These are phyloP conservation scores for Antidorcas marsupialis DNA, from an alignment of 2,113 vertebrate species.

Conservation along the genomic window DNA sequence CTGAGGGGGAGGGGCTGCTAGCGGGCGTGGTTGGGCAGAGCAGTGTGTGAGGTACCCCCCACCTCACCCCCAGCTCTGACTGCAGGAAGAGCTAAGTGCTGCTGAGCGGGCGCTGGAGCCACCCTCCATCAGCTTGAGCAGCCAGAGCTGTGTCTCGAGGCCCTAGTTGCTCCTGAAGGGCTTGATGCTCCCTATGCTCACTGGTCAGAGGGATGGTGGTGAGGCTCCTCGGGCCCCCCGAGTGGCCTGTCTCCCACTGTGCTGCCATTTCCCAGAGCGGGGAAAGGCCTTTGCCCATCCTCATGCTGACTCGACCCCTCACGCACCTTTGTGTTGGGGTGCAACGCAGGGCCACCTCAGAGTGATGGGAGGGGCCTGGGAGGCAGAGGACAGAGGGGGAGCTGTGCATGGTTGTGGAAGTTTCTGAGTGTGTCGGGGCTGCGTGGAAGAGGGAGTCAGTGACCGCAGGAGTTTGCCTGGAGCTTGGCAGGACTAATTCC, in stretches of 20 bases:
- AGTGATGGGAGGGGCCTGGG: background rate
- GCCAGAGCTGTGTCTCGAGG: background rate
- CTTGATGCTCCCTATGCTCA: background rate
- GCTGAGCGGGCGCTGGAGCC: too few relatives aligned
- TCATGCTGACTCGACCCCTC: background rate
- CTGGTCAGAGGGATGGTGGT: background rate
- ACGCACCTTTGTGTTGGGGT: background rate
- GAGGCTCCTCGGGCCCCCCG: accelerated
- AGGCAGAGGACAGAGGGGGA: background rate
- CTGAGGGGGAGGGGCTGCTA: background rate
- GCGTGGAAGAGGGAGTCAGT: background rate
- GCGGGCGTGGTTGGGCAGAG: background rate
- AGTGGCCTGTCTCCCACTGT: background rate
- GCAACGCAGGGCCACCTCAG: background rate
- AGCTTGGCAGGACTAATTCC: background rate
- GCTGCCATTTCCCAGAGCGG: background rate
- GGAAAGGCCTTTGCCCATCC: background rate
- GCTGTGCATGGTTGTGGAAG: accelerated
- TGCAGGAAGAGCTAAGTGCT: background rate
- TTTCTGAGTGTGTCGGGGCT: background rate
- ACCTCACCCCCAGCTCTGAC: background rate
- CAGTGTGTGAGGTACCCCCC: background rate
- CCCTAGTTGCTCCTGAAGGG: background rate
- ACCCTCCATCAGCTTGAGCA: accelerated
- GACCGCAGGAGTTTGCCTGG: background rate